A percentile compares a stretch with the other conserved stretches of the same genome.
Evolutionary conservation across 1,140 invertebrate species (phyloP).

Genomic region (Druon quercuslanigerum): DNA sequence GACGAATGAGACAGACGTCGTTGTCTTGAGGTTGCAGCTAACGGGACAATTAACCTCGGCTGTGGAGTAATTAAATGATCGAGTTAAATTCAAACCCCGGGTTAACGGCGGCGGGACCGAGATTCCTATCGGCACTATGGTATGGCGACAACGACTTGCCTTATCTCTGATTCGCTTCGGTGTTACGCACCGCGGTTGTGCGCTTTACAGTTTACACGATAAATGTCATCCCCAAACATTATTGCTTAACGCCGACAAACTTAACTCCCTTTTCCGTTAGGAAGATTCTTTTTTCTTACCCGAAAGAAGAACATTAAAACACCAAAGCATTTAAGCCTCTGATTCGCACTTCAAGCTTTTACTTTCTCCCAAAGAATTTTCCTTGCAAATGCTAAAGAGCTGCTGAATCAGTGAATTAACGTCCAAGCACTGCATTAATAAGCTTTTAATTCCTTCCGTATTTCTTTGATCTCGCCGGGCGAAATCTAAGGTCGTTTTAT

Average conservation of each 20-base stretch:
- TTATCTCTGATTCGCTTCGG: conserved; percentile 15
- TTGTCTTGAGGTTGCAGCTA: conserved; percentile 51
- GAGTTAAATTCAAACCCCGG: conserved; percentile 67
- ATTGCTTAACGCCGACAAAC: not conserved
- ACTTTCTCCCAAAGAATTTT: not conserved
- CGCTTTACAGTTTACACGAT: conserved; percentile 9
- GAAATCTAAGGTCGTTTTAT: conserved; percentile 17
- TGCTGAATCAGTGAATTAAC: conserved; percentile 19
- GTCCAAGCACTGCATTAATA: conserved; percentile 20
- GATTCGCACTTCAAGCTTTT: not conserved
- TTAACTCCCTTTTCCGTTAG: not conserved
- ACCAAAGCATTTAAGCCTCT: not conserved
- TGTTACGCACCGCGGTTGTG: not conserved
- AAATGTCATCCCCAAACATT: conserved; percentile 2
- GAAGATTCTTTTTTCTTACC: not conserved
- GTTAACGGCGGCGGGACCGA: conserved; percentile 58
- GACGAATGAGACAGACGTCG: conserved; percentile 22
- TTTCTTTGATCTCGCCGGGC: conserved; percentile 21
- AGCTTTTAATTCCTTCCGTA: conserved; percentile 28
- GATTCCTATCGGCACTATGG: conserved; percentile 51
- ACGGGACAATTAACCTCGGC: conserved; percentile 70
- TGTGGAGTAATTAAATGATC: conserved; percentile 70
- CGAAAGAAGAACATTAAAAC: not conserved
- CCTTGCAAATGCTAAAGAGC: not conserved
- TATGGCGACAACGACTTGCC: conserved; percentile 30